These are phyloP conservation scores for Hecatera dysodea DNA, from an alignment of 2,888 invertebrate genomes.

Conservation along the genomic window DNA sequence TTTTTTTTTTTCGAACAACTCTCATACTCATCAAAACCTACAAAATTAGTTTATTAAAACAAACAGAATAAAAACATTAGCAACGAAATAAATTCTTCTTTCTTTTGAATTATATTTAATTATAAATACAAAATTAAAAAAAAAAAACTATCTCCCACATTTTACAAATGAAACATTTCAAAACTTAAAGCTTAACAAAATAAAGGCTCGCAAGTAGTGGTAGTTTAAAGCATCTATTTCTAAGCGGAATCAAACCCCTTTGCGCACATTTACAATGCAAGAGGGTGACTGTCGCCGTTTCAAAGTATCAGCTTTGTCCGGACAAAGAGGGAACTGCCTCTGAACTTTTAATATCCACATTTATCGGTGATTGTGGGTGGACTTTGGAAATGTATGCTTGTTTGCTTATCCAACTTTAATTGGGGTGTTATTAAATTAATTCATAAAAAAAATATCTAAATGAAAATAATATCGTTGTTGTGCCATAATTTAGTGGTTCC, in stretches of 20 bases:
- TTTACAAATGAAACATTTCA: not conserved
- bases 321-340: not conserved
- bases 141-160: too few species aligned
- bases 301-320: constrained; percentile 29
- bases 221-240: constrained; percentile 4
- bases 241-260: constrained; percentile 28
- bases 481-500: not conserved
- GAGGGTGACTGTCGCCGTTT: constrained; percentile 31
- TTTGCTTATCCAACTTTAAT: not conserved
- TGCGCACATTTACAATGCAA: constrained; percentile 26
- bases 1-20: not conserved
- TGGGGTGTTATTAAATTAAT: not conserved
- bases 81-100: too few species aligned
- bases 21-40: not conserved
- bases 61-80: too few species aligned
- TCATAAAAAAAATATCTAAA: not conserved
- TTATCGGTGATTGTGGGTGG: constrained; percentile 18
- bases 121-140: too few species aligned
- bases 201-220: constrained; percentile 9
- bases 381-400: not conserved
- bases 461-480: not conserved
- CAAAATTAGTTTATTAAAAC: not conserved
- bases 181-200: not conserved
- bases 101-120: too few species aligned
- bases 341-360: constrained; percentile 5